Conservation (phyloP, 2,113 vertebrate genomes). For the Melanostigma gelatinosum region DNA sequence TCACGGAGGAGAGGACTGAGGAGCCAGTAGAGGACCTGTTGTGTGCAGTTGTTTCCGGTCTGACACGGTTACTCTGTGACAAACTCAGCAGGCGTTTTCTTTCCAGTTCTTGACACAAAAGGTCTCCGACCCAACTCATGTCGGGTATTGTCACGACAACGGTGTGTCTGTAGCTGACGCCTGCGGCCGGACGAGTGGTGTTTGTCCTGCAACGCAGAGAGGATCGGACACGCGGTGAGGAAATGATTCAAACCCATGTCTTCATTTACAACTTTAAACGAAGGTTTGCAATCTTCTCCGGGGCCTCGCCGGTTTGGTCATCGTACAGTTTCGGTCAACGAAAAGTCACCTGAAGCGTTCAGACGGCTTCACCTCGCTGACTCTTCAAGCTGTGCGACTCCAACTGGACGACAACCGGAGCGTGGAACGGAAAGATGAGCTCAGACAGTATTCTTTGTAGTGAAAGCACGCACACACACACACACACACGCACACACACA, state of each 20-base stretch:
- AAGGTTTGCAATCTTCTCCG: too few species aligned
- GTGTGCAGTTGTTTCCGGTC: neutral
- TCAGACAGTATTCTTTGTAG: neutral
- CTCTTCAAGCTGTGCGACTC: neutral
- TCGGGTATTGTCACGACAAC: conserved; percentile 2
- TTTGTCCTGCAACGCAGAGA: conserved; percentile 25
- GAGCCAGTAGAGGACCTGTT: too few species aligned
- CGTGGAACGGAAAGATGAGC: neutral
- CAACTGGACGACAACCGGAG: neutral
- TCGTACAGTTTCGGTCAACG: too few species aligned
- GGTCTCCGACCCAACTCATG: conserved; percentile 5
- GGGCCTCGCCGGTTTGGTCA: too few species aligned
- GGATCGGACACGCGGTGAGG: neutral
- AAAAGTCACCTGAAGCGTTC: neutral
- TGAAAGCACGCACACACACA: too few species aligned
- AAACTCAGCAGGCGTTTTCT: conserved; percentile 50
- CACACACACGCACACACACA: neutral
- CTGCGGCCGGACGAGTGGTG: conserved; percentile 10
- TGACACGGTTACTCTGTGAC: neutral
- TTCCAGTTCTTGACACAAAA: conserved; percentile 30
- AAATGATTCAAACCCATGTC: neutral
- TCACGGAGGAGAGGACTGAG: neutral
- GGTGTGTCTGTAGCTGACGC: conserved; percentile 40
- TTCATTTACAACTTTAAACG: too few species aligned
- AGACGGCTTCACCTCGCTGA: neutral